Percentiles rank a stretch among this genome's conserved stretches.
Evolutionary conservation across 2,113 vertebrate genomes (phyloP).

Genomic region (Cyrtonyx montezumae): DNA sequence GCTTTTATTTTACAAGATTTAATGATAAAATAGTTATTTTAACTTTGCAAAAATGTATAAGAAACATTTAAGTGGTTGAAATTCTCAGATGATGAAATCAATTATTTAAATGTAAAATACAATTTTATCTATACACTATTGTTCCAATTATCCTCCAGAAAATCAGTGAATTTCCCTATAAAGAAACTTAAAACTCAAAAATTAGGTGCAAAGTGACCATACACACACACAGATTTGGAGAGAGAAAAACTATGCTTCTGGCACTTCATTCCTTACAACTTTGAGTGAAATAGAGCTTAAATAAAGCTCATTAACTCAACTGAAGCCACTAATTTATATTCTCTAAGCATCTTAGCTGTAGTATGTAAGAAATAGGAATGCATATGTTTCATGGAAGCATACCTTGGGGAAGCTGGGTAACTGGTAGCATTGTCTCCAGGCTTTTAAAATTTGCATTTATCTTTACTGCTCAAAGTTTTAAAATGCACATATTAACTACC

Average conservation of each 20-base stretch:
- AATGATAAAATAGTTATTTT: not conserved
- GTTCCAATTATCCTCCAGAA: not conserved
- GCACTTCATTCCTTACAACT: not conserved
- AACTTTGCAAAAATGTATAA: not conserved
- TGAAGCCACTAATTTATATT: not conserved
- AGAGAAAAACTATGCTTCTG: not conserved
- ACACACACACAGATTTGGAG: not conserved
- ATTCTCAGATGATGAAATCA: not conserved
- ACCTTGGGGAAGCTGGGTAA: not conserved
- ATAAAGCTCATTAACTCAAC: not conserved
- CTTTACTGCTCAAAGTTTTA: not conserved
- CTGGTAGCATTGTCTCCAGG: not conserved
- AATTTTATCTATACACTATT: not conserved
- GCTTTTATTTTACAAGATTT: not conserved
- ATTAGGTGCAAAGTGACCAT: not conserved
- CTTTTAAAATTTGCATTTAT: not conserved
- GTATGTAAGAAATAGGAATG: not conserved
- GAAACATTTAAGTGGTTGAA: not conserved
- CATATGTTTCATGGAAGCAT: not conserved
- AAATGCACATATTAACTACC: not conserved
- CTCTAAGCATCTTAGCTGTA: not conserved
- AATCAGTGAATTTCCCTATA: not conserved
- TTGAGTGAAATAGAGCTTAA: not conserved
- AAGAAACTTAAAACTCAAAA: not conserved
- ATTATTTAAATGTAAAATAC: not conserved